Evolutionary conservation across 2,888 invertebrate genomes (phyloP).

Genomic region (Auanema sp.): DNA sequence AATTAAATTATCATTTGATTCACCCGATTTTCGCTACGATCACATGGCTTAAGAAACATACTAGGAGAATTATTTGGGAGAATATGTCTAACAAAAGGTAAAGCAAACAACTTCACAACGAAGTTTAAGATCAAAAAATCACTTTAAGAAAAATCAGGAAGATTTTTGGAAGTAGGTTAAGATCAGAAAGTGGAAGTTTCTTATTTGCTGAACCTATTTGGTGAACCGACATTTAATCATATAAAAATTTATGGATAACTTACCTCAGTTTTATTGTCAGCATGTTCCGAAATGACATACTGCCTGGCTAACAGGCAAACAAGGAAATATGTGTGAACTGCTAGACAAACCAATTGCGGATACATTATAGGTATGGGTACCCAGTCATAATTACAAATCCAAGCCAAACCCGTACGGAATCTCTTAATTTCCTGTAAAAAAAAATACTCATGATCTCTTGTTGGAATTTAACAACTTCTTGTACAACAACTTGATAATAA

Average conservation of each 20-base stretch:
- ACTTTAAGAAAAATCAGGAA: too few relatives aligned
- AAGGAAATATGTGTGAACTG: conserved; percentile 59
- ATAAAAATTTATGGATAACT: conserved; percentile 5
- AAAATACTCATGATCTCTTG: background rate
- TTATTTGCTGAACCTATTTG: too few relatives aligned
- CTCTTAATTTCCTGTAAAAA: conserved; percentile 39
- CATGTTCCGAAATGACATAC: conserved; percentile 50
- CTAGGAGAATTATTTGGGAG: too few relatives aligned
- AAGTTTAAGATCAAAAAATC: too few relatives aligned
- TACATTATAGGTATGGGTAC: conserved; percentile 53
- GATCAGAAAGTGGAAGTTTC: too few relatives aligned
- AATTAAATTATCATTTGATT: too few relatives aligned
- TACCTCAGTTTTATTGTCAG: conserved; percentile 48
- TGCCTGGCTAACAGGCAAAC: conserved; percentile 58
- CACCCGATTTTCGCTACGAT: too few relatives aligned
- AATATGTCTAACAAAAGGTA: too few relatives aligned
- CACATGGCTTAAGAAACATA: too few relatives aligned
- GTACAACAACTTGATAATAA: conserved; percentile 47
- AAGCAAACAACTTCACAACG: too few relatives aligned
- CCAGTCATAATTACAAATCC: conserved; percentile 55
- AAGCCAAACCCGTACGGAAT: conserved; percentile 52
- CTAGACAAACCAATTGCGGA: conserved; percentile 49
- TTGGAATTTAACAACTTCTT: conserved; percentile 19
- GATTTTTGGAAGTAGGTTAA: too few relatives aligned
- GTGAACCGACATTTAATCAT: background rate